Conservation (phyloP, 2,113 vertebrate species). For the Petromus typicus region DNA sequence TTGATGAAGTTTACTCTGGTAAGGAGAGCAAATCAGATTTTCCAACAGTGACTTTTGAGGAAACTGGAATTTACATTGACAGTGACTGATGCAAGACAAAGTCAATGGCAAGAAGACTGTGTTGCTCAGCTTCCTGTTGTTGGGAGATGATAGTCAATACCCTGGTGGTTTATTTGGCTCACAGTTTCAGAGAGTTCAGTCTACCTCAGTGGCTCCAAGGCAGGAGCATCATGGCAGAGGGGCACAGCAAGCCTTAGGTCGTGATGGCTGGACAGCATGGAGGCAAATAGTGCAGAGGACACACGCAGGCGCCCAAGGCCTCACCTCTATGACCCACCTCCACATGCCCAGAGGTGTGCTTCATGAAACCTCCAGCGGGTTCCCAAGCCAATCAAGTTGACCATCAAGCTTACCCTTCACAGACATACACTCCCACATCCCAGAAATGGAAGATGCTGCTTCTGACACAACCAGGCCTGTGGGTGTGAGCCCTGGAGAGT, state of each 20-base stretch:
- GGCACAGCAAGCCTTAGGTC: not conserved
- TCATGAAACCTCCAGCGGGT: not conserved
- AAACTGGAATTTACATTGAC: not conserved
- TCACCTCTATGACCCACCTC: not conserved
- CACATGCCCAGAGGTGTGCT: not conserved
- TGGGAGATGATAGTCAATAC: not conserved
- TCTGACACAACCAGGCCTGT: fast-evolving
- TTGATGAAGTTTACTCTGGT: not conserved
- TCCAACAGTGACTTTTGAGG: not conserved
- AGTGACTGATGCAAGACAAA: not conserved
- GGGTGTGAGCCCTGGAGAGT: not conserved
- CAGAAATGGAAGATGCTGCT: not conserved
- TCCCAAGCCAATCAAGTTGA: not conserved
- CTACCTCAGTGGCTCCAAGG: not conserved
- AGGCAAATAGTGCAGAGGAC: not conserved
- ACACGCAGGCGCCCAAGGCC: not conserved
- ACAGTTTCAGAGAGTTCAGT: not conserved
- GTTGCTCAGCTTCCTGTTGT: not conserved
- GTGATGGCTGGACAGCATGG: not conserved
- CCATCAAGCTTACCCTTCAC: not conserved
- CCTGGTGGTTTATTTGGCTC: not conserved
- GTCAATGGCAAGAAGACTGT: fast-evolving
- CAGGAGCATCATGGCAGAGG: not conserved
- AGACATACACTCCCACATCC: not conserved
- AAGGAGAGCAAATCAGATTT: not conserved